Evolutionary conservation across 2,888 invertebrate species (phyloP).

Genomic region (Oscheius sp.): DNA sequence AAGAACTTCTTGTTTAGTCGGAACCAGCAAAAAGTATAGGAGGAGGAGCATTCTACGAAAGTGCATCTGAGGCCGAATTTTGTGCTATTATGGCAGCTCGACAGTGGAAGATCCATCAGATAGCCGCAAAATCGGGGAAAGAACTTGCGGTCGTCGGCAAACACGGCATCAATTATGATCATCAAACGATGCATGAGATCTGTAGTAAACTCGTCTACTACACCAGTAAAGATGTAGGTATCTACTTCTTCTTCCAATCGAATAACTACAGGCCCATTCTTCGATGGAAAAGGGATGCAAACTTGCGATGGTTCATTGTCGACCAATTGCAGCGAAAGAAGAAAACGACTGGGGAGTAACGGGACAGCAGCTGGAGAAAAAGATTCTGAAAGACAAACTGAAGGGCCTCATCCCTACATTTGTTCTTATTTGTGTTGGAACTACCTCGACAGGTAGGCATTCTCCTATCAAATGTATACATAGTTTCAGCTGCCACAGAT

Average conservation of each 20-base stretch:
- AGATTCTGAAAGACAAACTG: slow-evolving; percentile 82
- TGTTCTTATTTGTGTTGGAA: slow-evolving; percentile 87
- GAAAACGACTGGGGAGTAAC: slow-evolving; percentile 81
- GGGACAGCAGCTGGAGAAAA: slow-evolving; percentile 77
- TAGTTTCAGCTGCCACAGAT: slow-evolving; percentile 94
- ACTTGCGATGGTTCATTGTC: slow-evolving; percentile 88
- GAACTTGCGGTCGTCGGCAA: neutral
- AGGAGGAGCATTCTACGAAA: slow-evolving; percentile 77
- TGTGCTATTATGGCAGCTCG: slow-evolving; percentile 90
- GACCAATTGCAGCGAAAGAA: slow-evolving; percentile 84
- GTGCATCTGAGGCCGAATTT: slow-evolving; percentile 90
- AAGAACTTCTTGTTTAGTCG: no score
- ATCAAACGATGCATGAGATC: slow-evolving; percentile 14
- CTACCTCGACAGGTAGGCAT: slow-evolving; percentile 95
- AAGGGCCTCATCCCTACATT: slow-evolving; percentile 93
- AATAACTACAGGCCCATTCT: slow-evolving; percentile 91
- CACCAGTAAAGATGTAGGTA: slow-evolving; percentile 22
- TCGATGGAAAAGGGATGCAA: slow-evolving; percentile 92
- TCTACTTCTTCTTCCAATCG: no score
- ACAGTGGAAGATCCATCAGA: slow-evolving; percentile 83
- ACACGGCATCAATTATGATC: neutral
- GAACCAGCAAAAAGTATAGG: no score
- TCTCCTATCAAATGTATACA: no score
- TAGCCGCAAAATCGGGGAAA: neutral
- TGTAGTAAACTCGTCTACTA: slow-evolving; percentile 23